A percentile compares a stretch with the other conserved stretches of the same genome.
Evolutionary conservation across 2,888 invertebrate species (phyloP).

Genomic region (Diplazon laetatorius): DNA sequence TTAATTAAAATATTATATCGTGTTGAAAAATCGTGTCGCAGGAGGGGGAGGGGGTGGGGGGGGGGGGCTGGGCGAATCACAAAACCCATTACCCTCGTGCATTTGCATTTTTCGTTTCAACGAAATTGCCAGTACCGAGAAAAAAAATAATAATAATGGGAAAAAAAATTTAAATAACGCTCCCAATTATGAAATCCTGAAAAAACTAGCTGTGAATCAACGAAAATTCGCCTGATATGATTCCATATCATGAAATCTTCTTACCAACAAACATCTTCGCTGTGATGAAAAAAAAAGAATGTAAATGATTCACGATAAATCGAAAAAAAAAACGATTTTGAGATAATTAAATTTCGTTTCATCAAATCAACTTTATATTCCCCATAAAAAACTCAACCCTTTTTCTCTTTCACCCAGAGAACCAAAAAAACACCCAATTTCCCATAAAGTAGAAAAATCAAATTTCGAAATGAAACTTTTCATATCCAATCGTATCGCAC

Average conservation of each 20-base stretch:
- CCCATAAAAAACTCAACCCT: too few species aligned
- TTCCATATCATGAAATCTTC: too few species aligned
- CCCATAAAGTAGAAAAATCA: not conserved
- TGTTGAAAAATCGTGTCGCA: slow-evolving; percentile 69
- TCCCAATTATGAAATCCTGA: slow-evolving; percentile 8
- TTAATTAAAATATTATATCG: slow-evolving; percentile 80
- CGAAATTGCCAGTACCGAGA: not conserved
- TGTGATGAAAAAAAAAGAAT: too few species aligned
- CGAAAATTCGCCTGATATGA: not conserved
- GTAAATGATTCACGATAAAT: too few species aligned
- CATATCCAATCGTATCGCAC: not conserved
- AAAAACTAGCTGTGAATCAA: too few species aligned
- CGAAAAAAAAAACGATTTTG: too few species aligned
- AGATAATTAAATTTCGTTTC: too few species aligned
- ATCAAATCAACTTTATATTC: too few species aligned
- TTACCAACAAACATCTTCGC: too few species aligned
- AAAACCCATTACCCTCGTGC: slow-evolving; percentile 67
- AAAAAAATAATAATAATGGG: not conserved
- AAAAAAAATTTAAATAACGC: not conserved
- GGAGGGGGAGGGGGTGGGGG: too few species aligned
- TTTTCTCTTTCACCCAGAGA: too few species aligned
- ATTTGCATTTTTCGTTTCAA: slow-evolving; percentile 23
- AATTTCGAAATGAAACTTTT: not conserved
- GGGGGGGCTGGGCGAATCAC: slow-evolving; percentile 61
- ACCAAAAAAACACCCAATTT: too few species aligned